Base-by-base conservation (phyloP, 2,113 vertebrate genomes). In the Crypturellus undulatus region DNA sequence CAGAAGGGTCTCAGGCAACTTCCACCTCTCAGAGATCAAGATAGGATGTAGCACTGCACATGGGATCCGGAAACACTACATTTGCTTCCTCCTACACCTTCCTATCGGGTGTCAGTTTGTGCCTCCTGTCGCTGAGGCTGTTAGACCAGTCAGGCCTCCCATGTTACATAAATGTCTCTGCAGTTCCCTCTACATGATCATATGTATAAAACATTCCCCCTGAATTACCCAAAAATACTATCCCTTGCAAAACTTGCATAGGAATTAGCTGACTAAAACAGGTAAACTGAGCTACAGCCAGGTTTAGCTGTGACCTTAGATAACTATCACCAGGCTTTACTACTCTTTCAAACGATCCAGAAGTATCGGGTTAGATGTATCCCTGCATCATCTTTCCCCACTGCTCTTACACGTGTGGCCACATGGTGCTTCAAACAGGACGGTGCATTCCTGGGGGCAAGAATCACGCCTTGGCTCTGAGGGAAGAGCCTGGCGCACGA, bases 1-100 rank as follows among this genome's bases (percentile, higher is more conserved):
- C 86, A 58, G 52, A 92, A 79, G 47, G 73, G 56, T 76, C 91
- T 93, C 69, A 88, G 40, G 10, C 68, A 86, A 17, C 26, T 63
- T 80, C 76, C 65, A 52, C 22, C 42, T 88, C 59, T 75, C 62
- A 7, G 25, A 81, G 73, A 78, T 79, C 47, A 90, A 30, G 72
- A 81, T 59, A 58, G 91, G 89, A 63, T 68, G 79, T 54, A 54
- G 52, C 30, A 26, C 34, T 19, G 40, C 79, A 60, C 60, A 60
- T 43, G 17, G 69, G 71, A 94, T 89, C 64, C 90, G 94, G 68
- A 12, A 75, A 43, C 43, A 38, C 71, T 76, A 22, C 25, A 36
- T 86, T 47, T 79, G 67, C 75, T 84, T 78, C 54, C 40, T 76
- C 71, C 75, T 69, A 75, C 34, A 64, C 65, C 43, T 72, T 90